Base-by-base conservation (phyloP, 2,888 invertebrate species). In the Xanthorhoe spadicearia region DNA sequence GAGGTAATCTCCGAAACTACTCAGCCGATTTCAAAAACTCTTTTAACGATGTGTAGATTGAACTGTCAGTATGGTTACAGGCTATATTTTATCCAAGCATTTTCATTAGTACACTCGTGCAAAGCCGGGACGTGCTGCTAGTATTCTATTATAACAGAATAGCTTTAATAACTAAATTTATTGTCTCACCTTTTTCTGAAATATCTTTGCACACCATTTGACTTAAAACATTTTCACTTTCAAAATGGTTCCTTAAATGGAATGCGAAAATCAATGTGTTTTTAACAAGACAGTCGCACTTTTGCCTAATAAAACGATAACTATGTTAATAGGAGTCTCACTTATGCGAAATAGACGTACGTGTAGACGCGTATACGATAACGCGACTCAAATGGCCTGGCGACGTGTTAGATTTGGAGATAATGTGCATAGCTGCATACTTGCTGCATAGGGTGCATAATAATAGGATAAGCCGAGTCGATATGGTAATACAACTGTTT, bases 401-500 rank as follows among this genome's bases (percentile, higher is more conserved):
- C 23, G 46, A 63, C 57, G 57, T 58, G 46, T 43, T 55, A 57
- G 58, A 63, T 58, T 15, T 32, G 9, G 23, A 9, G 55, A 51
- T 56, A 63, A 63, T 50, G 54, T 32, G 51, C 56, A 56, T 62
- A 35, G 19, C 51, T 52, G 19, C 57, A 57, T 57, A n/a, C n/a
- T n/a, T 52, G 38, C 46, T 62, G 61, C 61, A 55, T 15, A 54
- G 66, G 65, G 65, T 61, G 66, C 66, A 66, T 66, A 61, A 38
- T 61, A 66, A 66, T 53, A 58, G 52, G 57, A 61, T 61, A 51
- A 57, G 57, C 61, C 19, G 53, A 52, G 49, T 18, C 38, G 64
- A 43, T 54, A 59, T 64, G 64, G 64, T 54, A 60, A 54, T 64
- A 17, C 2, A 35, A n/a, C 49, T 54, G 23, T 61, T 61, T 38